Evolutionary conservation across 2,888 invertebrate species (phyloP).

Genomic region (Scaptomyza reducta): DNA sequence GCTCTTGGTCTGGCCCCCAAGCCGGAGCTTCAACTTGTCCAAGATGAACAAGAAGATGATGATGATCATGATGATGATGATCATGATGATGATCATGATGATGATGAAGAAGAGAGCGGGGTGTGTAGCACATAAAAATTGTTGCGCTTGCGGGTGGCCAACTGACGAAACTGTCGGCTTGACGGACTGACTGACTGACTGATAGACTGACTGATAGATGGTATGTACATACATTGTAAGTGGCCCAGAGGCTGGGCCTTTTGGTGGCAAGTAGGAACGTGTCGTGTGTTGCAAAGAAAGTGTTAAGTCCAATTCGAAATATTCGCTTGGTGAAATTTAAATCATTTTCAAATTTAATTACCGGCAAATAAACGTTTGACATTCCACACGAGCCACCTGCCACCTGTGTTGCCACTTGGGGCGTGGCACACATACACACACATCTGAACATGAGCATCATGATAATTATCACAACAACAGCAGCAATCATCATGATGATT

Average conservation of each 20-base stretch:
- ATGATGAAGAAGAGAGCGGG: not conserved
- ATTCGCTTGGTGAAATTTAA: constrained; percentile 76
- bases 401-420: constrained; percentile 33
- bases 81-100: not conserved
- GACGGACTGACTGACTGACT: constrained; percentile 2
- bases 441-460: constrained; percentile 6
- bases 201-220: not conserved
- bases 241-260: constrained; percentile 15
- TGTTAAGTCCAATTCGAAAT: constrained; percentile 76
- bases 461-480: constrained; percentile 6
- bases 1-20: constrained; percentile 31
- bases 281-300: constrained; percentile 58
- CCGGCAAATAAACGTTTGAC: constrained; percentile 76
- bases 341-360: constrained; percentile 80
- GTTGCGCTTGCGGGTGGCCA: constrained; percentile 65
- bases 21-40: not conserved
- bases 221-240: not conserved
- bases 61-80: not conserved
- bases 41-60: not conserved
- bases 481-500: constrained; percentile 23
- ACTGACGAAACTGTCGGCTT: constrained; percentile 12
- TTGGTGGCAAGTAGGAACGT: constrained; percentile 33
- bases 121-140: constrained; percentile 11
- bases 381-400: constrained; percentile 50
- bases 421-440: constrained; percentile 43